phyloP scores from a whole-genome alignment of 2,113 vertebrate genomes.

The Ictalurus furcatus region DNA sequence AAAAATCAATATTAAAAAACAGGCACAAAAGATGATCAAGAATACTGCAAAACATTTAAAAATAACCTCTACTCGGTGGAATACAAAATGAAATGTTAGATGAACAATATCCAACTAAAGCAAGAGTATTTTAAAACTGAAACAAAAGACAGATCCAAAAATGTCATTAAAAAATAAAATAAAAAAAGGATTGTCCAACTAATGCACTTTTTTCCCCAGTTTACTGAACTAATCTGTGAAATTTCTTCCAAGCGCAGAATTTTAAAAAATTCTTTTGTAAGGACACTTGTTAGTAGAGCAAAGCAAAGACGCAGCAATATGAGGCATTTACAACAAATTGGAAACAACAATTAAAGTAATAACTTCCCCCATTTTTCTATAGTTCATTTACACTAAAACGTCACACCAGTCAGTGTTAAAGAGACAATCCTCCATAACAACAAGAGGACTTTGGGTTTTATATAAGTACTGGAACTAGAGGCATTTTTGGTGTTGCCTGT shows the following conservation, averaged over 20 bases:
- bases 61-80: not conserved
- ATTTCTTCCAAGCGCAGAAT: not conserved
- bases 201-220: not conserved
- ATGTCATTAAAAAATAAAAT: not conserved
- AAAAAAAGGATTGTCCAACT: not conserved
- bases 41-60: not conserved
- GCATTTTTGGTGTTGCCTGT: too few relatives aligned
- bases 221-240: not conserved
- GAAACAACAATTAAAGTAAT: not conserved
- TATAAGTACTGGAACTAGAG: too few relatives aligned
- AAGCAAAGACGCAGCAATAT: not conserved
- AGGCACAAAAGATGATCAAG: conserved; percentile 34
- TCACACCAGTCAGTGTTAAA: not conserved
- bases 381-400: not conserved
- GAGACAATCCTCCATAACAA: not conserved
- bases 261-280: not conserved
- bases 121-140: not conserved
- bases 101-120: not conserved
- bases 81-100: not conserved
- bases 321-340: not conserved
- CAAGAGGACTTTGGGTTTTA: not conserved
- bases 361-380: not conserved
- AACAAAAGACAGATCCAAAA: not conserved
- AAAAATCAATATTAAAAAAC: conserved; percentile 57
- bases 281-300: not conserved